A percentile compares a stretch with the other conserved stretches of the same genome.
These are phyloP conservation scores for Marronus borbonicus DNA, from an alignment of 2,888 invertebrate species.

Conservation along the genomic window DNA sequence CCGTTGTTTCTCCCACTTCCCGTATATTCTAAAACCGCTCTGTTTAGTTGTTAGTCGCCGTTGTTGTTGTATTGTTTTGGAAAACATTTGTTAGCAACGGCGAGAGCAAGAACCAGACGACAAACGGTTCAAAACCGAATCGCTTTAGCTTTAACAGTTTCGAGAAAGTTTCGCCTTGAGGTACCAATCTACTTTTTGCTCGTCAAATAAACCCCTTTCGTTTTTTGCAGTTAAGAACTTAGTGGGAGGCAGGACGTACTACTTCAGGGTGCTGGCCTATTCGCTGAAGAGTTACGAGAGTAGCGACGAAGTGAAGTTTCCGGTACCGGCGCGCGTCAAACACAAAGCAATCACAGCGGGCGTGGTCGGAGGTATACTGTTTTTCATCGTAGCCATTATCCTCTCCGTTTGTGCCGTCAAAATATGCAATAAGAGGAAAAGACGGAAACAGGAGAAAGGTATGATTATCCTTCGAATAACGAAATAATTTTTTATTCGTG, in stretches of 20 bases:
- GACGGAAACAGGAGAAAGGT: slow-evolving; percentile 99
- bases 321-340: slow-evolving; percentile 91
- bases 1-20: background rate
- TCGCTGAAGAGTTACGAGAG: slow-evolving; percentile 89
- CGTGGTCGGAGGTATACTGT: slow-evolving; percentile 95
- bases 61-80: slow-evolving; percentile 9
- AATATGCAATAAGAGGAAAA: slow-evolving; percentile 97
- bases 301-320: slow-evolving; percentile 90
- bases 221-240: slow-evolving; percentile 85
- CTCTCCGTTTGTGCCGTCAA: slow-evolving; percentile 97
- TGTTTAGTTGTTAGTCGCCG: background rate
- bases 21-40: background rate
- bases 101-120: slow-evolving; percentile 3
- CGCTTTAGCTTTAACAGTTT: background rate
- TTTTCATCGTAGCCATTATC: slow-evolving; percentile 98
- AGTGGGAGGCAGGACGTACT: slow-evolving; percentile 92
- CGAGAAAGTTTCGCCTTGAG: background rate
- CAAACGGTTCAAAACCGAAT: background rate
- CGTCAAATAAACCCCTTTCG: background rate
- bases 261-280: slow-evolving; percentile 92
- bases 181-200: background rate
- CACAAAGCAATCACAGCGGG: slow-evolving; percentile 97
- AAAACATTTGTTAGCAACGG: slow-evolving; percentile 19
- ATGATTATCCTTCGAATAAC: slow-evolving; percentile 63
- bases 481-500: no score